These are phyloP conservation scores for Hydractinia symbiolongicarpus DNA, from an alignment of 30 jellyfish, hydroid and myxozoan genomes.

Conservation along the genomic window DNA sequence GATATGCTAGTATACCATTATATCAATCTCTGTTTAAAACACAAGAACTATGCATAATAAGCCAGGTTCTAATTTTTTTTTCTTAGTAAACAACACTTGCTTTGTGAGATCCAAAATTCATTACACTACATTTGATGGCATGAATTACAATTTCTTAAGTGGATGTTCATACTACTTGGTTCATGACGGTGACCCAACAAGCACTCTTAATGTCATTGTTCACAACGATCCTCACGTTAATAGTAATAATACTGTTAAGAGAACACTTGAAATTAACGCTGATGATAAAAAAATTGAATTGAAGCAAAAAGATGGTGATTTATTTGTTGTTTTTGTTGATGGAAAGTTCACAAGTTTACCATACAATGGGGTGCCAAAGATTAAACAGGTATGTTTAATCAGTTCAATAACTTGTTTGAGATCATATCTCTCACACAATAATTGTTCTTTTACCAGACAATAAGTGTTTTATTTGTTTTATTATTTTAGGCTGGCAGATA, in stretches of 20 bases:
- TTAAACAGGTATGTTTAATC: slow-evolving; percentile 53
- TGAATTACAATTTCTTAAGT: slow-evolving; percentile 57
- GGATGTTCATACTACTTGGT: slow-evolving; percentile 75
- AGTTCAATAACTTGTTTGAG: background rate
- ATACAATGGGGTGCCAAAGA: slow-evolving; percentile 67
- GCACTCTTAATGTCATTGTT: slow-evolving; percentile 54
- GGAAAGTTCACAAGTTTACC: slow-evolving; percentile 62
- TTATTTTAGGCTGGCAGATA: slow-evolving; percentile 86
- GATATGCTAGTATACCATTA: background rate
- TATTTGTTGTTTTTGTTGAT: slow-evolving; percentile 59
- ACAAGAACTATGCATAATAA: background rate
- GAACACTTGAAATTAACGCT: slow-evolving; percentile 56
- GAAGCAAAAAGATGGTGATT: slow-evolving; percentile 65
- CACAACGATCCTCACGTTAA: slow-evolving; percentile 67
- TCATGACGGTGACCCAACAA: slow-evolving; percentile 75
- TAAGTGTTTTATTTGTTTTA: background rate
- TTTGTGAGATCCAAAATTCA: slow-evolving; percentile 74
- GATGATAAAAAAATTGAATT: slow-evolving; percentile 56
- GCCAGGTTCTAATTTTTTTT: background rate
- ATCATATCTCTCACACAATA: background rate
- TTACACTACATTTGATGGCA: slow-evolving; percentile 91
- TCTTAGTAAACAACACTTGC: slow-evolving; percentile 70
- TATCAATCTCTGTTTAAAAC: background rate
- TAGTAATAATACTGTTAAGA: slow-evolving; percentile 65
- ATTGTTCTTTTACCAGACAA: background rate